Conservation (phyloP, 2,113 vertebrate species). For the Alouatta palliata region DNA sequence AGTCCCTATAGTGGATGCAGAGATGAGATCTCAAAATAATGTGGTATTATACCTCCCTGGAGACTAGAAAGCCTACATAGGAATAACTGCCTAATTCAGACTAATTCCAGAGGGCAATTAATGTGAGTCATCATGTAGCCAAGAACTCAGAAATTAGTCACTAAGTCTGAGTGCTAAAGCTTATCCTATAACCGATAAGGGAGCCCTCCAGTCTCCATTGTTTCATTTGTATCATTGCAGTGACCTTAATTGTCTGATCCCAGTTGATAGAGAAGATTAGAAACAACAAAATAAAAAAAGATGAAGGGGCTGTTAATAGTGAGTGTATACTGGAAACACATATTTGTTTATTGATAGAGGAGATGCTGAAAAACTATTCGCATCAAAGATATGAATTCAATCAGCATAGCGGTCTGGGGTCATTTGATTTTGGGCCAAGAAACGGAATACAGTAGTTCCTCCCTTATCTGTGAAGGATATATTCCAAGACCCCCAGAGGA, state of each 20-base stretch:
- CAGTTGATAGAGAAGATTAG: slow-evolving; percentile 34
- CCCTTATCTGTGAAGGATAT: neutral
- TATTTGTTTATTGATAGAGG: neutral
- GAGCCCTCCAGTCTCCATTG: neutral
- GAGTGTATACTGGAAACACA: neutral
- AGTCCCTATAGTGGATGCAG: neutral
- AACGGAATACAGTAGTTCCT: neutral
- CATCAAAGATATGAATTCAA: neutral
- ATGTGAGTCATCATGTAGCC: neutral
- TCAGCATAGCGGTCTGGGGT: neutral
- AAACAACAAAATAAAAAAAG: slow-evolving; percentile 35
- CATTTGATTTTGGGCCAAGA: neutral
- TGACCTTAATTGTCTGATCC: neutral
- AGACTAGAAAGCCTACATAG: neutral
- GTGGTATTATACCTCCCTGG: neutral
- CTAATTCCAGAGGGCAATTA: neutral
- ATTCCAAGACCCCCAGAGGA: neutral
- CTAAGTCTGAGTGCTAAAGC: neutral
- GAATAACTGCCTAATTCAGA: neutral
- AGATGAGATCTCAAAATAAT: neutral
- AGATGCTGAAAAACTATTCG: neutral
- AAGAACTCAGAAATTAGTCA: slow-evolving; percentile 15
- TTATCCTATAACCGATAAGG: neutral
- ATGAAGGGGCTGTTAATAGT: neutral
- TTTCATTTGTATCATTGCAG: neutral